Percentiles rank a stretch among this genome's conserved stretches.
Conservation (phyloP, 2,113 vertebrate genomes). For the Kryptolebias marmoratus region DNA sequence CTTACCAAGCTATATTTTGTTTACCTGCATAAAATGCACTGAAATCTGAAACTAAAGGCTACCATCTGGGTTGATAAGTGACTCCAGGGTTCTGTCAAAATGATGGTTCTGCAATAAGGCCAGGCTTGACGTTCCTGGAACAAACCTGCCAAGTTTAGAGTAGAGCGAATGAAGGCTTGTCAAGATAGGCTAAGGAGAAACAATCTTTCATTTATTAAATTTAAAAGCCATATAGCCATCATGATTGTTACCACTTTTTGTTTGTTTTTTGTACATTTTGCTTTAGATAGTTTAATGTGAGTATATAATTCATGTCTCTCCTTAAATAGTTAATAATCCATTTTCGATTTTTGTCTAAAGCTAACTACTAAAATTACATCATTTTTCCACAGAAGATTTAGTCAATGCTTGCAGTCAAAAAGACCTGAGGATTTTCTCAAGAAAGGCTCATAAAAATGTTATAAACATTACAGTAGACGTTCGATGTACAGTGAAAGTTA, state of each 20-base stretch:
- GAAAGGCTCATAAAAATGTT: conserved; percentile 48
- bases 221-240: background rate
- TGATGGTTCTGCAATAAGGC: background rate
- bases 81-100: conserved; percentile 4
- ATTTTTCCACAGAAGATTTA: background rate
- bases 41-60: background rate
- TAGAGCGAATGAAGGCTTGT: background rate
- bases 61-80: background rate
- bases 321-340: background rate
- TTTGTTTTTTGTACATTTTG: background rate
- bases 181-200: background rate
- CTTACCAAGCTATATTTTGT: background rate
- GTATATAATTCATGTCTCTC: background rate
- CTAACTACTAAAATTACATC: background rate
- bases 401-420: conserved; percentile 19
- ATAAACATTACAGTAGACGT: conserved; percentile 16
- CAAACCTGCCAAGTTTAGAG: background rate
- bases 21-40: background rate
- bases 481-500: conserved; percentile 22
- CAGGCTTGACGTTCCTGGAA: background rate
- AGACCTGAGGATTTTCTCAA: conserved; percentile 18
- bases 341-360: background rate
- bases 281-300: no score
- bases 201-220: background rate
- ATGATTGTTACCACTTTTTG: background rate